Conservation (phyloP, 2,113 vertebrate genomes). For the Macroglossus sobrinus region DNA sequence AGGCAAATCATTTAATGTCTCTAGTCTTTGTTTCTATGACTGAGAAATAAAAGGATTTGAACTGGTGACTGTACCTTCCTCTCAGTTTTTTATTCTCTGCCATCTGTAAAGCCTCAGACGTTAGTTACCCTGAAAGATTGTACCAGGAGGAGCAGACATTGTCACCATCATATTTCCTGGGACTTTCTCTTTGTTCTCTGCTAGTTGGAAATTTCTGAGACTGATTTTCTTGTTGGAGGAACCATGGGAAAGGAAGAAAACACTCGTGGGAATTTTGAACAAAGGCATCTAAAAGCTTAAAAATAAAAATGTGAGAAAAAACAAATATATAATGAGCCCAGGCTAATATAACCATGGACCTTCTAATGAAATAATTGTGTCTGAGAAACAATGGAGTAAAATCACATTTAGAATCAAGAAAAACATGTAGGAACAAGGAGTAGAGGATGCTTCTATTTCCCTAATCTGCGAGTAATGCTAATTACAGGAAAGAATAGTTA, state of each 20-base stretch:
- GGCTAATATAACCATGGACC: not conserved
- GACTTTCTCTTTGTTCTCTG: not conserved
- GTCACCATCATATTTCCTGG: not conserved
- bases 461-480: not conserved
- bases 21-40: not conserved
- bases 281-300: constrained; percentile 19
- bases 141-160: not conserved
- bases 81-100: not conserved
- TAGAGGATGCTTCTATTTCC: not conserved
- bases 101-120: not conserved
- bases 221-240: not conserved
- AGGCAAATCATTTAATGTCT: not conserved
- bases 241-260: not conserved
- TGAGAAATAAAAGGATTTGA: not conserved
- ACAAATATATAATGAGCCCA: not conserved
- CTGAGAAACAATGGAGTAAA: constrained; percentile 3
- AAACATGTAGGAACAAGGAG: not conserved
- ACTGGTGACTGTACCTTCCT: not conserved
- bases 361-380: not conserved
- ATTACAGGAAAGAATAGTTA: not conserved
- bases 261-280: not conserved
- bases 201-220: not conserved
- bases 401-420: not conserved
- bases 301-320: constrained; percentile 1
- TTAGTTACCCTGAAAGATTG: not conserved